Percentiles rank a stretch among this genome's conserved stretches.
Conservation (phyloP, 2,113 vertebrate genomes). For the Heterotilapia buettikoferi region DNA sequence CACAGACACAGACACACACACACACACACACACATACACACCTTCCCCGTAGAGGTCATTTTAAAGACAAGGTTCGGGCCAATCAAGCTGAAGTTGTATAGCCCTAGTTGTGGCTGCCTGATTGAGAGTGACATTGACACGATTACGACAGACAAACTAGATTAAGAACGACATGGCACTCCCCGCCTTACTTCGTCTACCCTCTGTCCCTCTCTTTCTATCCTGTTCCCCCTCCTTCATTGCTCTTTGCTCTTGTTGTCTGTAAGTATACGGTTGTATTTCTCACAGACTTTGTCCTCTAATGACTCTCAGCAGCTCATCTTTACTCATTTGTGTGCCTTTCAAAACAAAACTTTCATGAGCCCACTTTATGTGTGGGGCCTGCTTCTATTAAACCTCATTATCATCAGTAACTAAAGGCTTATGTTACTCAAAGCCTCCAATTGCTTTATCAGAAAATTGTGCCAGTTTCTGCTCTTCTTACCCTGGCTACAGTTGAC, state of each 20-base stretch:
- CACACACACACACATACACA: background rate
- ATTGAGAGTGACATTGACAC: constrained; percentile 83
- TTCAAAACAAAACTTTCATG: background rate
- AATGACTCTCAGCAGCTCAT: background rate
- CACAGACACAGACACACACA: background rate
- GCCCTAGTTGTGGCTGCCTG: constrained; percentile 73
- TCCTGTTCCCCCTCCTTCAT: constrained; percentile 33
- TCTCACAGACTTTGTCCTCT: constrained; percentile 26
- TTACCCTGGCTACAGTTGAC: background rate
- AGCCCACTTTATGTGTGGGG: background rate
- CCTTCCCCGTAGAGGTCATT: constrained; percentile 69
- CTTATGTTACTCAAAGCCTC: background rate
- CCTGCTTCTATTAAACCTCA: background rate
- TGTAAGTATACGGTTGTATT: constrained; percentile 16
- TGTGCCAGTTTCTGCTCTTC: background rate
- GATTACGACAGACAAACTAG: constrained; percentile 77
- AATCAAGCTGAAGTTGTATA: constrained; percentile 74
- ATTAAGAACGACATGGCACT: constrained; percentile 76
- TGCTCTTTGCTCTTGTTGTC: constrained; percentile 37
- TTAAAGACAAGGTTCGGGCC: constrained; percentile 71
- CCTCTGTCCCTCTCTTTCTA: constrained; percentile 51
- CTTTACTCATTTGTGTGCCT: background rate
- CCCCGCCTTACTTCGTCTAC: constrained; percentile 51
- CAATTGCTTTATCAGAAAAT: background rate
- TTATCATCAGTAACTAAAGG: background rate